phyloP scores from a whole-genome alignment of 1,140 invertebrate genomes.

The Stratiolaelaps scimitus region DNA sequence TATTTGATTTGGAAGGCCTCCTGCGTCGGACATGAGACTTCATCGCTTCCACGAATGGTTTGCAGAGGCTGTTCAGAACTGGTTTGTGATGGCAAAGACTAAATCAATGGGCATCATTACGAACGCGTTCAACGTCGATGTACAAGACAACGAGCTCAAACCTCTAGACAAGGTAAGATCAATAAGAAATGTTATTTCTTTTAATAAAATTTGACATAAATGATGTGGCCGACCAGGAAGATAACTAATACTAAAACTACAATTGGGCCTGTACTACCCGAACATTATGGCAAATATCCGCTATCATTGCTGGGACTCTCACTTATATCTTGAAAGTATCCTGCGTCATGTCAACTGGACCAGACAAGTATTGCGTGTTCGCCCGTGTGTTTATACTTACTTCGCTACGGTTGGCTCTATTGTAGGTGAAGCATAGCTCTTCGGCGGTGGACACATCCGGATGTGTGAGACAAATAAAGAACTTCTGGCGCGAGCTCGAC shows the following conservation, averaged over 20 bases:
- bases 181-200: not conserved
- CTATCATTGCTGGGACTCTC: too few relatives aligned
- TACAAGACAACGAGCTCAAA: not conserved
- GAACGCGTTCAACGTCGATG: conserved; percentile 59
- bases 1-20: not conserved
- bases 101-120: conserved; percentile 68
- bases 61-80: conserved; percentile 64
- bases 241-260: too few relatives aligned
- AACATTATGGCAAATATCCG: too few relatives aligned
- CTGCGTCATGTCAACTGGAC: too few relatives aligned
- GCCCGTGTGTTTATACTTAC: conserved; percentile 20
- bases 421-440: conserved; percentile 72
- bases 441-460: conserved; percentile 79
- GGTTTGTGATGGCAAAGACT: conserved; percentile 66
- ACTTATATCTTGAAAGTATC: too few relatives aligned
- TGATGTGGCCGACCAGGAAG: too few relatives aligned
- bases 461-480: conserved; percentile 68
- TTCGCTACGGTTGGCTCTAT: conserved; percentile 50
- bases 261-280: too few relatives aligned
- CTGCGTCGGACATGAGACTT: conserved; percentile 44
- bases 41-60: conserved; percentile 70
- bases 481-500: conserved; percentile 79
- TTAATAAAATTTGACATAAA: too few relatives aligned
- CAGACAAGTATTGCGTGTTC: too few relatives aligned
- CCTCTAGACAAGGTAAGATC: conserved; percentile 51